phyloP scores from a whole-genome alignment of 2,113 vertebrate species.

The Carollia perspicillata region DNA sequence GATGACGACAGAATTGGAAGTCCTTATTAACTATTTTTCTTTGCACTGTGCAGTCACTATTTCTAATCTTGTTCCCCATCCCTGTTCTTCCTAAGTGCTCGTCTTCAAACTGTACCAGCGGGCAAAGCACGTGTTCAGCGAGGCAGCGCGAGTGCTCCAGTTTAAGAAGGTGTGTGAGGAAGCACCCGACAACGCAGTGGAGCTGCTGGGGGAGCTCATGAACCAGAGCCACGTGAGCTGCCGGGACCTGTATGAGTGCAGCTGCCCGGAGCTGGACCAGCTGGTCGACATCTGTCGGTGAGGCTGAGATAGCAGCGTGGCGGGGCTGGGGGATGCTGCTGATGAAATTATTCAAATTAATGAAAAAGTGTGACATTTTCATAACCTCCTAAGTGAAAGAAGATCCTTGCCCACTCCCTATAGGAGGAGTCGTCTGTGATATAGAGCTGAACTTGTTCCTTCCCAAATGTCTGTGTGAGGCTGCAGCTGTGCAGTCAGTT shows the following conservation, averaged over 20 bases:
- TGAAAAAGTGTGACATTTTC: constrained; percentile 63
- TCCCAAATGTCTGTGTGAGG: constrained; percentile 52
- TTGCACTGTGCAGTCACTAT: neutral
- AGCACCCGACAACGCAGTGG: constrained; percentile 80
- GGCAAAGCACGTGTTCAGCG: constrained; percentile 93
- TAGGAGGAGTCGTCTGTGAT: constrained; percentile 55
- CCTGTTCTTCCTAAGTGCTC: constrained; percentile 79
- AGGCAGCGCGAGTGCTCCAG: constrained; percentile 91
- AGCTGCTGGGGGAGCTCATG: constrained; percentile 93
- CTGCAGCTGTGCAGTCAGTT: constrained; percentile 61
- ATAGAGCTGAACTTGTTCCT: constrained; percentile 64
- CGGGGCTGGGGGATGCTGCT: neutral
- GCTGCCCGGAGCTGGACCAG: constrained; percentile 94
- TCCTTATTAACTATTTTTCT: neutral
- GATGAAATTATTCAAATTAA: constrained; percentile 60
- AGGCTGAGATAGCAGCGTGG: constrained; percentile 75
- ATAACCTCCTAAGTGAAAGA: constrained; percentile 68
- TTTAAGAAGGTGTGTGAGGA: constrained; percentile 91
- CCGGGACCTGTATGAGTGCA: constrained; percentile 95
- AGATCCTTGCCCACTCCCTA: constrained; percentile 57
- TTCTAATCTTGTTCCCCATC: neutral
- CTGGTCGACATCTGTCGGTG: constrained; percentile 95
- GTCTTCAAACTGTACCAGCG: constrained; percentile 93
- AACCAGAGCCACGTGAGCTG: constrained; percentile 95
- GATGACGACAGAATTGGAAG: neutral